These are phyloP conservation scores for Bujurquina vittata DNA, from an alignment of 2,113 vertebrate species.

Conservation along the genomic window DNA sequence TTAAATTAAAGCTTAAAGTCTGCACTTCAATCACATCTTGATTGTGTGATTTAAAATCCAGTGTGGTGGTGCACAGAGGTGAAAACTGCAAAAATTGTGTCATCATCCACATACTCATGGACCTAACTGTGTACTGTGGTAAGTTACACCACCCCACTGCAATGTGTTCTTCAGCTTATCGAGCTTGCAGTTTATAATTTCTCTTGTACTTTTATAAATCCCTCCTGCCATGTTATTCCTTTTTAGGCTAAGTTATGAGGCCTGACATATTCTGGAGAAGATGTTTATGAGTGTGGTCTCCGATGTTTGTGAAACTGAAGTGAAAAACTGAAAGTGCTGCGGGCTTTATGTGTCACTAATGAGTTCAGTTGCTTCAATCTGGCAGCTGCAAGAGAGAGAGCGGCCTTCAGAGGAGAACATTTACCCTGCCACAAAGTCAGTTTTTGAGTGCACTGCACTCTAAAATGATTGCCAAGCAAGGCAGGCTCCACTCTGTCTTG, in stretches of 20 bases:
- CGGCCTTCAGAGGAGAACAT: not conserved
- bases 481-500: not conserved
- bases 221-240: not conserved
- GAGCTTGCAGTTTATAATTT: not conserved
- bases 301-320: not conserved
- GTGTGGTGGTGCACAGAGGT: not conserved
- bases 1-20: no score
- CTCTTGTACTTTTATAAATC: not conserved
- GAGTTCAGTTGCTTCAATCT: not conserved
- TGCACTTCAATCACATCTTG: no score
- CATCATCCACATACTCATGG: not conserved
- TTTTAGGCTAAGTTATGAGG: constrained; percentile 1
- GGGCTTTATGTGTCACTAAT: no score
- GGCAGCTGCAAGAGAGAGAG: not conserved
- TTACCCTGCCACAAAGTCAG: not conserved
- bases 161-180: not conserved
- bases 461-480: not conserved
- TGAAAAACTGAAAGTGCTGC: not conserved
- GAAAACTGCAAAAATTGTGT: not conserved
- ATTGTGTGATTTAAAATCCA: not conserved
- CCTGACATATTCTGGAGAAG: not conserved
- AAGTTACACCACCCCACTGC: not conserved
- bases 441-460: not conserved
- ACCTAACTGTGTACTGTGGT: not conserved
- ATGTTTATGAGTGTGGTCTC: not conserved